Evolutionary conservation across 2,888 invertebrate genomes (phyloP).

Genomic region (Geotrupes spiniger): DNA sequence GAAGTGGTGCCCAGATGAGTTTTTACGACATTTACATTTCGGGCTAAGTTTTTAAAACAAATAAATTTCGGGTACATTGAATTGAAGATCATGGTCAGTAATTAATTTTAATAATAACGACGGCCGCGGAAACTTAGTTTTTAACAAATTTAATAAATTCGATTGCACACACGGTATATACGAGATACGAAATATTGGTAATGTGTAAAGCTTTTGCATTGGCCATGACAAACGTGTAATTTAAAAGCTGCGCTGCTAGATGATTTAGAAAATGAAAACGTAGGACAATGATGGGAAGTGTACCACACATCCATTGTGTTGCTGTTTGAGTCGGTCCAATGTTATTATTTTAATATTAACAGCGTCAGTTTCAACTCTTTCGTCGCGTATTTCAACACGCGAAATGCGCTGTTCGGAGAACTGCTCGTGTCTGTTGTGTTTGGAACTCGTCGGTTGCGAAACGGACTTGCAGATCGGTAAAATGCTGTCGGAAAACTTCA

Average conservation of each 20-base stretch:
- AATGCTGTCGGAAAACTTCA: conserved; percentile 49
- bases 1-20: too few relatives aligned
- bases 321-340: background rate
- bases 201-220: too few relatives aligned
- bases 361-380: conserved; percentile 1
- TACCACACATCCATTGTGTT: conserved; percentile 36
- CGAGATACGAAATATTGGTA: too few relatives aligned
- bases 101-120: too few relatives aligned
- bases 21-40: too few relatives aligned
- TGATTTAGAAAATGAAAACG: conserved; percentile 38
- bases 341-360: conserved; percentile 7
- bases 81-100: too few relatives aligned
- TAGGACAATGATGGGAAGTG: conserved; percentile 48
- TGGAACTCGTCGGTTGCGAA: conserved; percentile 66
- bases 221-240: conserved; percentile 8
- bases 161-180: too few relatives aligned
- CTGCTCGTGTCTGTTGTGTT: conserved; percentile 73
- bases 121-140: too few relatives aligned
- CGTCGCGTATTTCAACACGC: background rate
- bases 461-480: conserved; percentile 49
- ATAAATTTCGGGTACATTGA: too few relatives aligned
- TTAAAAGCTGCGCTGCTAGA: conserved; percentile 12
- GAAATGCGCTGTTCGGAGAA: conserved; percentile 68
- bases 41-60: too few relatives aligned
- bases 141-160: too few relatives aligned